Base-by-base conservation (phyloP, 1,140 invertebrate genomes). In the Caenorhabditis briggsae region DNA sequence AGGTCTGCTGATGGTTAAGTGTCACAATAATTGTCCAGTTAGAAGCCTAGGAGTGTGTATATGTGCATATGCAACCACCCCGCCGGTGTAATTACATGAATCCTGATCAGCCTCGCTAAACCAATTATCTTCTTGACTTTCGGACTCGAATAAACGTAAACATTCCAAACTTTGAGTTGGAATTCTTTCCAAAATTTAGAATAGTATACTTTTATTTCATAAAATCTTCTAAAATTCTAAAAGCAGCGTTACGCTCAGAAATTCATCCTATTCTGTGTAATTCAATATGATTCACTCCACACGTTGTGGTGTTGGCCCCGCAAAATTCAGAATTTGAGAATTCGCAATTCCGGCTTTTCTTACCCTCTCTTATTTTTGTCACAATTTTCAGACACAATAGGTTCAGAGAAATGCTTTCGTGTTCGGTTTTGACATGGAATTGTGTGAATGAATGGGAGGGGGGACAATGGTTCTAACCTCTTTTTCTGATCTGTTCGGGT, bases 311-410 rank as follows among this genome's bases (percentile, higher is more conserved):
- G 70, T 11, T 2, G 25, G 46, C n/a, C 46, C 70, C 70, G 70
- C n/a, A 50, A 78, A 78, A 78, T 78, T 78, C 70, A 78, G 70
- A 78, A 78, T 78, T 78, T 50, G 70, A 78, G 70, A 78, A 78
- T 78, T 33, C 50, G 43, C 46, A 78, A 78, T 78, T 78, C 46
- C 43, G 70, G 43, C 70, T 78, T 78, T 78, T 78, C 70, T 78
- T 46, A 78, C 70, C 70, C n/a, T 53, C n/a, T 53, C n/a, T 50
- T n/a, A n/a, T n/a, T n/a, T n/a, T n/a, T n/a, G n/a, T n/a, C 41
- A 11, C 9, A 50, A 25, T 78, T 43, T 46, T 43, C 2, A 61
- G n/a, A 25, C 59, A 61, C n/a, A 53, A 11, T 53, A 53, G 6
- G 50, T 53, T 14, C 16, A 53, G 50, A 9, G 59, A 61, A 23